Evolutionary conservation across 2,888 invertebrate species (phyloP).

Genomic region (Hemicrepidius hirtus): DNA sequence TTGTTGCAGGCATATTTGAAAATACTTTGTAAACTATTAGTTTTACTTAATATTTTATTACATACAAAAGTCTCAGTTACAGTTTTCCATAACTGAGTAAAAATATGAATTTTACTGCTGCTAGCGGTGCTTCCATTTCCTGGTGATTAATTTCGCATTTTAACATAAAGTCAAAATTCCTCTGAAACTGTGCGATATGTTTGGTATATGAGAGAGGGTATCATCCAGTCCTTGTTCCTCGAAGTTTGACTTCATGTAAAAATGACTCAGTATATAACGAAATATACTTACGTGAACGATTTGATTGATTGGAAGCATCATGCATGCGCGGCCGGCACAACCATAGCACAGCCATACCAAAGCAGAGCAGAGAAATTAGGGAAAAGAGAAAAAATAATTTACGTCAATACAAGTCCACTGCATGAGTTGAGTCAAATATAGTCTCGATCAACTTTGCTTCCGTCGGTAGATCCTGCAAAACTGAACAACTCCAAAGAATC

Average conservation of each 20-base stretch:
- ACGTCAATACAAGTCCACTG: constrained; percentile 78
- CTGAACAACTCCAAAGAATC: constrained; percentile 46
- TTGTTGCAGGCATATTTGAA: neutral
- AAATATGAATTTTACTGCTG: constrained; percentile 18
- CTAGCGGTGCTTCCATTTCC: constrained; percentile 31
- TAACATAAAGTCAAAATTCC: constrained; percentile 44
- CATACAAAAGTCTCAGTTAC: neutral
- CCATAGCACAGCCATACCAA: constrained; percentile 85
- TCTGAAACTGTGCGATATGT: neutral
- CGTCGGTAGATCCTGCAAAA: constrained; percentile 61
- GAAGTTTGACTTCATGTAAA: constrained; percentile 38
- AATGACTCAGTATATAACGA: constrained; percentile 62
- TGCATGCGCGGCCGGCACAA: constrained; percentile 86
- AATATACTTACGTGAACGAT: constrained; percentile 83
- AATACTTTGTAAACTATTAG: no score
- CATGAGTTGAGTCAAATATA: constrained; percentile 58
- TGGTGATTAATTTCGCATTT: constrained; percentile 39
- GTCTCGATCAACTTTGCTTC: constrained; percentile 69
- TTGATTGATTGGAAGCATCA: constrained; percentile 83
- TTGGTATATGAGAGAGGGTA: neutral
- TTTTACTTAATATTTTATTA: neutral
- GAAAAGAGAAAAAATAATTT: constrained; percentile 84
- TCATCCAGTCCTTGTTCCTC: neutral
- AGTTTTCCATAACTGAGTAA: no score
- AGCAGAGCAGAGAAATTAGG: constrained; percentile 89